phyloP scores from a whole-genome alignment of 2,888 invertebrate genomes.

The Axea sp. region DNA sequence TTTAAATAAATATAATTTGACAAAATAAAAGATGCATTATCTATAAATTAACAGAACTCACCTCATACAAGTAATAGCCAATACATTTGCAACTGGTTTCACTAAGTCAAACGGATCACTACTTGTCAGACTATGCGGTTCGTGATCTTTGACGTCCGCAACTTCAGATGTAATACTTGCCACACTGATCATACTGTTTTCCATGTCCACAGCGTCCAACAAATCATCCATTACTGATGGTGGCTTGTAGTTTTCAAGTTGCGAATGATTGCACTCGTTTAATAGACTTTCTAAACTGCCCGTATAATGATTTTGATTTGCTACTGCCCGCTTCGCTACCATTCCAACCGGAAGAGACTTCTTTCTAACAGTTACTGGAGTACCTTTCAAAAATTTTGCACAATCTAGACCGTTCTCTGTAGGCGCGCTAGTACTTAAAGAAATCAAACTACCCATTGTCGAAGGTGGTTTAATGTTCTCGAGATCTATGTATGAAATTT shows the following conservation, averaged over 20 bases:
- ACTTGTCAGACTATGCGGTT: slow-evolving; percentile 76
- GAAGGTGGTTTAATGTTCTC: slow-evolving; percentile 89
- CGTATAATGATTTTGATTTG: slow-evolving; percentile 79
- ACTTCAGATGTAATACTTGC: slow-evolving; percentile 91
- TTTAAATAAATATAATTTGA: too few relatives aligned
- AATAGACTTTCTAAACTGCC: slow-evolving; percentile 84
- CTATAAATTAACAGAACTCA: too few relatives aligned
- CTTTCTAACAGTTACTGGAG: slow-evolving; percentile 78
- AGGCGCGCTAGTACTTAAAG: slow-evolving; percentile 80
- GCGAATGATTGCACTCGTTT: slow-evolving; percentile 83
- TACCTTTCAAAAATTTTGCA: slow-evolving; percentile 22
- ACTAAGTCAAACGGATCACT: slow-evolving; percentile 81
- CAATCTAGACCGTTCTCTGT: slow-evolving; percentile 28
- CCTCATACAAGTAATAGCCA: slow-evolving; percentile 77
- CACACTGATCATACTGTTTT: slow-evolving; percentile 90
- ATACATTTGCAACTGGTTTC: slow-evolving; percentile 81
- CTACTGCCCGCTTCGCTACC: slow-evolving; percentile 87
- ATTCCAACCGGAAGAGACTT: slow-evolving; percentile 86
- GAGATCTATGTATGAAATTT: slow-evolving; percentile 82
- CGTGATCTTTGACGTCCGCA: slow-evolving; percentile 81
- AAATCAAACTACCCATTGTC: slow-evolving; percentile 85
- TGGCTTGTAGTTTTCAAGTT: slow-evolving; percentile 90
- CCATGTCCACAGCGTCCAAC: slow-evolving; percentile 83
- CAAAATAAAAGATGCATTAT: too few relatives aligned
- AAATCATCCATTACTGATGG: slow-evolving; percentile 90